Base-by-base conservation (phyloP, 2,888 invertebrate species). In the Laothoe populi region DNA sequence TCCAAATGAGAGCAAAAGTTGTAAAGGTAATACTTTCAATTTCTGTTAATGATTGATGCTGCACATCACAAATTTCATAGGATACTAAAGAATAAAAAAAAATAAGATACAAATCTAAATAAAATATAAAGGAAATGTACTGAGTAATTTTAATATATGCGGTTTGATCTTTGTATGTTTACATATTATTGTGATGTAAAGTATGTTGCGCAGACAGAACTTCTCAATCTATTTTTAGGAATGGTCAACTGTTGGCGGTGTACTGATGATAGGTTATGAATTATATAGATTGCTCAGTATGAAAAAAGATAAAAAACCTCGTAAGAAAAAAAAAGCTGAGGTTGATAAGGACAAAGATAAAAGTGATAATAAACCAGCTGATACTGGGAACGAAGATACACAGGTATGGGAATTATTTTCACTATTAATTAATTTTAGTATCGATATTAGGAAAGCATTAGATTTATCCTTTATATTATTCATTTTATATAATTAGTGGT, bases 231-330 rank as follows among this genome's bases (percentile, higher is more conserved):
- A 4, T 13, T 21, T 11, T 31, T 88, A 94, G 78, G 96, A 97
- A 62, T 99, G 99, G 99, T 94, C 95, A 44, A 94, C 95, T 42
- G 94, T 95, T 8, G 99, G 99, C 4, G 99, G 99, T 1, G 99
- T 99, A 0, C 93, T 99, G 42, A 94, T 99, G 74, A 98, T 99
- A 82, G 99, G 99, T 0, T 99, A 99, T 84, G 99, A 99, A 90
- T 94, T 99, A 82, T 99, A 98, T 82, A 94, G 99, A 19, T 94
- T 99, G 69, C 92, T 99, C 60, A 97, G 98, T 70, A 93, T 97
- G 80, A 96, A 96, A 81, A 95, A 93, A 72, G 95, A 94, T 79
- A 93, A 94, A 75, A 94, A 93, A 83, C 90, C 92, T 81, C 93
- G 93, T 83, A 92, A 92, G 86, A 92, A 92, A 81, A 92, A 86